A percentile compares a stretch with the other conserved stretches of the same genome.
These are phyloP conservation scores for Anoplolepis gracilipes DNA, from an alignment of 1,140 invertebrate genomes.

Conservation along the genomic window DNA sequence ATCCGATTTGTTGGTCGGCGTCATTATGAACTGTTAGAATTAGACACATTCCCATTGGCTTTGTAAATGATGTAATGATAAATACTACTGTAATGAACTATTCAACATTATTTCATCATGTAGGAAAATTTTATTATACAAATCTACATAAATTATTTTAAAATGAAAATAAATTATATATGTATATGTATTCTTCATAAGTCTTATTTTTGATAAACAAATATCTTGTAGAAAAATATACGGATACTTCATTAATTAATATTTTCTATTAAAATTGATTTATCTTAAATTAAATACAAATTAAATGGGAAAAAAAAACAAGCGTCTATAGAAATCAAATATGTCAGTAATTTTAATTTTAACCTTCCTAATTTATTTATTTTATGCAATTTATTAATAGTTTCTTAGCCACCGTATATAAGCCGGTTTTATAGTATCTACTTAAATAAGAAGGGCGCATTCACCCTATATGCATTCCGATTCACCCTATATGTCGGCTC, in stretches of 20 bases:
- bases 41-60: slow-evolving; percentile 15
- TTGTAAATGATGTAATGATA: not conserved
- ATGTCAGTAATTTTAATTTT: slow-evolving; percentile 4
- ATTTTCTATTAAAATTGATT: not conserved
- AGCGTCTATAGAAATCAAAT: not conserved
- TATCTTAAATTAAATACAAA: not conserved
- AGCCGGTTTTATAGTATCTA: not conserved
- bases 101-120: not conserved
- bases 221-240: not conserved
- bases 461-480: slow-evolving; percentile 25
- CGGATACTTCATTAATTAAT: not conserved
- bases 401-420: not conserved
- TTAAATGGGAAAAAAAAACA: not conserved
- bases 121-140: no score
- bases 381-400: not conserved
- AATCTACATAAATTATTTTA: not conserved
- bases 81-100: not conserved
- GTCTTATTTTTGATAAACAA: not conserved
- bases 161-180: not conserved
- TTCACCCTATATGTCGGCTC: no score
- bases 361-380: not conserved
- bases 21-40: slow-evolving; percentile 64
- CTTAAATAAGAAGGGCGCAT: slow-evolving; percentile 21
- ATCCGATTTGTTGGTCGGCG: slow-evolving; percentile 67
- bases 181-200: not conserved